Evolutionary conservation across 2,797 vertebrate species (phyloP).

Genomic region (Sebastes dallii): DNA sequence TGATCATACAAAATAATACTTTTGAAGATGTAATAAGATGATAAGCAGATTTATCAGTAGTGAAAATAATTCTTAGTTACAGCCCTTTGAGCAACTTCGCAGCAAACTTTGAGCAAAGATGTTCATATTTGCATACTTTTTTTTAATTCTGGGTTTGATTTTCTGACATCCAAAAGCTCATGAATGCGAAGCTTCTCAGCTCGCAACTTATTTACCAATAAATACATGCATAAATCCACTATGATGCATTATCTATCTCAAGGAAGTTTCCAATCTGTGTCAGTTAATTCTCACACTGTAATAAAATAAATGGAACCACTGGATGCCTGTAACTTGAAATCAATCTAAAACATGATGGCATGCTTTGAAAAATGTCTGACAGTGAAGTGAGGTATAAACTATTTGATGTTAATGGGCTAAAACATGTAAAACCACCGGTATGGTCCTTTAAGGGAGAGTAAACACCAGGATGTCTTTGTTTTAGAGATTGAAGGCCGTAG

Average conservation of each 20-base stretch:
- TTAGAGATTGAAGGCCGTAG: slow-evolving; percentile 11
- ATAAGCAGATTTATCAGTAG: neutral
- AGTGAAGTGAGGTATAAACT: neutral
- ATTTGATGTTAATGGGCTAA: slow-evolving; percentile 10
- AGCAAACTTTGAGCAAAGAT: neutral
- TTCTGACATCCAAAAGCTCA: neutral
- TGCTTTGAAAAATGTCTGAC: neutral
- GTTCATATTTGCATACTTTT: neutral
- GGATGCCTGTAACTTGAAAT: neutral
- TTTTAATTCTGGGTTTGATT: neutral
- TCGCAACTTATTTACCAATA: neutral
- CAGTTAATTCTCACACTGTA: neutral
- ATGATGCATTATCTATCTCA: neutral
- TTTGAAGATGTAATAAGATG: neutral
- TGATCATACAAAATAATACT: neutral
- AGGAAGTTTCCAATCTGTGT: neutral
- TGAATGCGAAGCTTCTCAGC: neutral
- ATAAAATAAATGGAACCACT: neutral
- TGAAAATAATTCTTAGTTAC: neutral
- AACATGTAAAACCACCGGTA: slow-evolving; percentile 52
- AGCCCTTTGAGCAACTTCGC: neutral
- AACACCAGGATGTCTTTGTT: slow-evolving; percentile 47
- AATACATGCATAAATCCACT: neutral
- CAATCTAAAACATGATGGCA: neutral
- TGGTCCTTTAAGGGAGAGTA: slow-evolving; percentile 28